Conservation (phyloP, 1,140 invertebrate genomes). For the Gyrodactylus salaris region DNA sequence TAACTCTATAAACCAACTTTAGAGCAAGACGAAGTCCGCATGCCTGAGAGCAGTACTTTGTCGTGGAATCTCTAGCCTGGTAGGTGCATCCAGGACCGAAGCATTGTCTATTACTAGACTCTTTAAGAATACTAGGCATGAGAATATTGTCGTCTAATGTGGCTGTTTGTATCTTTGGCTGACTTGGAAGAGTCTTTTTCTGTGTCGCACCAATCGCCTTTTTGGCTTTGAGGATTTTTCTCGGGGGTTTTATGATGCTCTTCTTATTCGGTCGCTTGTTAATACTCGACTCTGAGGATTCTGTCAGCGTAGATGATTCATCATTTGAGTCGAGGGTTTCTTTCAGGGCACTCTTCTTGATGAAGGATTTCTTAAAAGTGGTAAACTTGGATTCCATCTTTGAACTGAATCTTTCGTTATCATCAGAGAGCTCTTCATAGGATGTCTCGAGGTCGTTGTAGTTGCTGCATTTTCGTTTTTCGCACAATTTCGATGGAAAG, state of each 20-base stretch:
- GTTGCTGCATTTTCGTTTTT: not conserved
- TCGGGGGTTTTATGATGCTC: not conserved
- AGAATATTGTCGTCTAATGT: not conserved
- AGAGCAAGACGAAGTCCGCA: conserved; percentile 67
- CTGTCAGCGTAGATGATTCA: not conserved
- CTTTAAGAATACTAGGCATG: not conserved
- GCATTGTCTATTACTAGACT: conserved; percentile 33
- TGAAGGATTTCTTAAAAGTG: not conserved
- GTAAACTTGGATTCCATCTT: not conserved
- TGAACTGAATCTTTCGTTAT: not conserved
- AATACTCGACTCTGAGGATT: not conserved
- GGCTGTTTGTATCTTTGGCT: no score
- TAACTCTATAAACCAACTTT: conserved; percentile 12
- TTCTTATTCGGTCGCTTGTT: not conserved
- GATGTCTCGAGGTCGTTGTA: not conserved
- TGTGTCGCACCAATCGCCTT: not conserved
- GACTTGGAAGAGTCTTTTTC: not conserved
- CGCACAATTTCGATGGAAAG: not conserved
- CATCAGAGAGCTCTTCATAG: not conserved
- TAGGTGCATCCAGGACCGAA: conserved; percentile 51
- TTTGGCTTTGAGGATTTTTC: not conserved
- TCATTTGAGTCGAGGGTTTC: not conserved
- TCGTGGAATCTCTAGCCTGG: conserved; percentile 33
- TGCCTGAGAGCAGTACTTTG: conserved; percentile 71
- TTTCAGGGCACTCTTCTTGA: not conserved